Base-by-base conservation (phyloP, 2,888 invertebrate genomes). In the Leucophora obtusa region DNA sequence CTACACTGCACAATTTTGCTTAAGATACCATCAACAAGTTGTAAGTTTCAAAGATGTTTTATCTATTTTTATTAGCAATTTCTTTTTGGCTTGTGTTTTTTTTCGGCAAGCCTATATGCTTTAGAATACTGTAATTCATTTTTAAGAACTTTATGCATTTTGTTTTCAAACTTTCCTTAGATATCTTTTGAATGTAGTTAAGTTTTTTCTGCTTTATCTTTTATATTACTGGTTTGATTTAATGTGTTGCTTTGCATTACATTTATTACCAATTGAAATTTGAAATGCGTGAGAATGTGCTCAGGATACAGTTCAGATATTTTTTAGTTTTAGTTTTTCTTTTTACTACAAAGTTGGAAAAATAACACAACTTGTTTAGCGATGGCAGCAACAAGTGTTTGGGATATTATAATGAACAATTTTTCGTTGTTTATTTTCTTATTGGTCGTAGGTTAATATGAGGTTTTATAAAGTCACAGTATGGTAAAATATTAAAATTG, bases 171-270 rank as follows among this genome's bases (percentile, higher is more conserved):
- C 21, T 62, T 38, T 65, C 24, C 43, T 58, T 54, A 65, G 50
- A 24, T 53, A 43, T 54, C 62, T 68, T 51, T 50, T 68, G 17
- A 14, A 17, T 18, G 14, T 53, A 10, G 53, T 65, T 63, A 28
- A 28, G 3, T 28, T 28, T 28, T 28, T 28, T 28, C 6, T 47
- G 2, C 15, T 83, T 86, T 86, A 84, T 85, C 85, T 83, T 85
- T 83, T 84, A 59, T 58, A 35, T 59, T 66, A 59, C 72, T 69
- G 79, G 85, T 85, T 87, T 88, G 88, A 88, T 88, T 88, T 88
- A 88, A 88, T 87, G 88, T 88, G 88, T 87, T 88, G 88, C 87
- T 86, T 88, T 88, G 88, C 87, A 88, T 88, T 88, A 88, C 88
- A 88, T 88, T 88, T 88, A 88, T 88, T 87, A 87, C 88, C 88